Evolutionary conservation across 2,113 vertebrate genomes (phyloP).

Genomic region (Pogonocichla stellata): DNA sequence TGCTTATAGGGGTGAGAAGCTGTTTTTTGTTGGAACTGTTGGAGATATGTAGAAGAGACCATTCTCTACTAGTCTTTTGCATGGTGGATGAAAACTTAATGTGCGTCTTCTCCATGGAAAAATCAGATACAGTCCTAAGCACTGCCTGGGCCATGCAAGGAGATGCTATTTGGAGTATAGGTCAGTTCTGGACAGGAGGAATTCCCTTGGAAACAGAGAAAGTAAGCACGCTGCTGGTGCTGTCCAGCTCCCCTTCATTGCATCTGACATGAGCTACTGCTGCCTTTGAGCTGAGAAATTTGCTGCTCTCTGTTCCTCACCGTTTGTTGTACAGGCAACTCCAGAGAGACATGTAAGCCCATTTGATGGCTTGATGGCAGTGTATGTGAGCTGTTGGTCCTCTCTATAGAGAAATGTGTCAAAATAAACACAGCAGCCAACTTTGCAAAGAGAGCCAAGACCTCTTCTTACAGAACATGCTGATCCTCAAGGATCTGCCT

Average conservation of each 20-base stretch:
- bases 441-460: neutral
- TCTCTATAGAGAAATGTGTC: neutral
- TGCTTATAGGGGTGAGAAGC: neutral
- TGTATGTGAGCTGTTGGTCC: neutral
- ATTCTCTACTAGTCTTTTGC: neutral
- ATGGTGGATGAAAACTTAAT: neutral
- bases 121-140: neutral
- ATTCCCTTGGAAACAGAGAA: neutral
- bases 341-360: neutral
- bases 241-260: neutral
- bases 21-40: neutral
- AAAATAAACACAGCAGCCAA: neutral
- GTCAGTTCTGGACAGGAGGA: neutral
- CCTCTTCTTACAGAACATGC: neutral
- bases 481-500: neutral
- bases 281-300: neutral
- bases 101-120: neutral
- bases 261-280: neutral
- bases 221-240: neutral
- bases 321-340: neutral
- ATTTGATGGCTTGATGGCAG: neutral
- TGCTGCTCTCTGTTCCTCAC: neutral
- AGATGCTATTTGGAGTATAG: neutral
- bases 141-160: neutral
- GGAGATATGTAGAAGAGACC: neutral